Percentiles rank a stretch among this genome's conserved stretches.
These are phyloP conservation scores for Protonibea diacanthus DNA, from an alignment of 2,797 vertebrate genomes.

Conservation along the genomic window DNA sequence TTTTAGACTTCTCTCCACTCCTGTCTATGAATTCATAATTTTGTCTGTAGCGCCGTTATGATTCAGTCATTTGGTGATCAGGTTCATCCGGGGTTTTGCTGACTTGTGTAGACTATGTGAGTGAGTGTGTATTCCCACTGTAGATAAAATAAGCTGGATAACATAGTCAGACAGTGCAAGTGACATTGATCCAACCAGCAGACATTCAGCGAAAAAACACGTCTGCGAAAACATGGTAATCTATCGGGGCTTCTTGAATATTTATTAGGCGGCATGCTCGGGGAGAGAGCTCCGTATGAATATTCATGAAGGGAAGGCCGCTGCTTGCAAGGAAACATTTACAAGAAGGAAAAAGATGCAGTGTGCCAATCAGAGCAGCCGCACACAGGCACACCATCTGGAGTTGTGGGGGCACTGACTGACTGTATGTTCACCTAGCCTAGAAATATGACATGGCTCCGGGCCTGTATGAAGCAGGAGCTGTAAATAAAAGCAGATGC, in stretches of 20 bases:
- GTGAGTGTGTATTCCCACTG: slow-evolving; percentile 4
- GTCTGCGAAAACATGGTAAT: slow-evolving; percentile 63
- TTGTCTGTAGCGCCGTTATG: neutral
- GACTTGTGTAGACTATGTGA: neutral
- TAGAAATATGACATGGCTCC: slow-evolving; percentile 13
- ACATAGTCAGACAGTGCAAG: slow-evolving; percentile 8
- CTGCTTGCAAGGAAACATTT: slow-evolving; percentile 45
- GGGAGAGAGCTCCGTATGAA: slow-evolving; percentile 53
- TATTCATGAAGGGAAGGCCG: slow-evolving; percentile 67
- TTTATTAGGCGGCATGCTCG: slow-evolving; percentile 60
- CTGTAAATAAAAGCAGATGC: slow-evolving; percentile 31
- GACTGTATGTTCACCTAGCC: neutral
- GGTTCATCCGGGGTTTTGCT: slow-evolving; percentile 20
- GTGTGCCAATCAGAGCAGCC: slow-evolving; percentile 48
- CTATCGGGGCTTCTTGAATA: slow-evolving; percentile 72
- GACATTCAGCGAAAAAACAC: slow-evolving; percentile 45
- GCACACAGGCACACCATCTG: slow-evolving; percentile 57
- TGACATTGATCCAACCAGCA: slow-evolving; percentile 42
- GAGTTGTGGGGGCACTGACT: slow-evolving; percentile 33
- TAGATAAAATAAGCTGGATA: slow-evolving; percentile 35
- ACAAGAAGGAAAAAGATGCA: slow-evolving; percentile 24
- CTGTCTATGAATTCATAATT: neutral
- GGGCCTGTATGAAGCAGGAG: slow-evolving; percentile 21
- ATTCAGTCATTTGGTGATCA: neutral
- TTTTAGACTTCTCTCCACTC: neutral